Conservation (phyloP, 2,113 vertebrate species). For the Menura novaehollandiae region DNA sequence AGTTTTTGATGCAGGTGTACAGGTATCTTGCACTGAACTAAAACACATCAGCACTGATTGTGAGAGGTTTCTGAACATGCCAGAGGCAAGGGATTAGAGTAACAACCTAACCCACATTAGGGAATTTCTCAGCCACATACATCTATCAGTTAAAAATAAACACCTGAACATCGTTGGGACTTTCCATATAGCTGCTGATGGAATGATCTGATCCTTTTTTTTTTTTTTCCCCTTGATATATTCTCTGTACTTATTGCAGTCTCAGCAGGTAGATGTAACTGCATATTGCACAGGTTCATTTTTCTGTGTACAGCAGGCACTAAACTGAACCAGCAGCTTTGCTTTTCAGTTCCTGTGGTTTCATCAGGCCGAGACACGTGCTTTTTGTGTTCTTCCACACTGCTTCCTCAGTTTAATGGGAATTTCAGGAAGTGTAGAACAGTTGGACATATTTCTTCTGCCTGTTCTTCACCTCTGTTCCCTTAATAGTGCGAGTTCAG, state of each 20-base stretch:
- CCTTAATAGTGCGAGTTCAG: neutral
- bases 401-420: neutral
- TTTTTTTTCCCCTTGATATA: neutral
- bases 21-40: neutral
- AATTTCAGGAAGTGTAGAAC: neutral
- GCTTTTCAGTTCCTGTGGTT: neutral
- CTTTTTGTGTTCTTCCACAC: neutral
- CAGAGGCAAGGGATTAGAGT: neutral
- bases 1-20: neutral
- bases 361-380: accelerated
- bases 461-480: neutral
- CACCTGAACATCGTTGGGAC: neutral
- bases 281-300: neutral
- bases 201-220: neutral
- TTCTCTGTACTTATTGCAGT: neutral
- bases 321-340: neutral
- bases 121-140: neutral
- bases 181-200: neutral
- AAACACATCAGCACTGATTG: neutral
- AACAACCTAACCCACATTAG: neutral
- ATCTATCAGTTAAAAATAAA: neutral
- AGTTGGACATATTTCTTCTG: neutral
- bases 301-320: neutral
- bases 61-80: neutral
- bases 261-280: neutral